phyloP scores from a whole-genome alignment of 2,113 vertebrate species.

The Centropus bengalensis region DNA sequence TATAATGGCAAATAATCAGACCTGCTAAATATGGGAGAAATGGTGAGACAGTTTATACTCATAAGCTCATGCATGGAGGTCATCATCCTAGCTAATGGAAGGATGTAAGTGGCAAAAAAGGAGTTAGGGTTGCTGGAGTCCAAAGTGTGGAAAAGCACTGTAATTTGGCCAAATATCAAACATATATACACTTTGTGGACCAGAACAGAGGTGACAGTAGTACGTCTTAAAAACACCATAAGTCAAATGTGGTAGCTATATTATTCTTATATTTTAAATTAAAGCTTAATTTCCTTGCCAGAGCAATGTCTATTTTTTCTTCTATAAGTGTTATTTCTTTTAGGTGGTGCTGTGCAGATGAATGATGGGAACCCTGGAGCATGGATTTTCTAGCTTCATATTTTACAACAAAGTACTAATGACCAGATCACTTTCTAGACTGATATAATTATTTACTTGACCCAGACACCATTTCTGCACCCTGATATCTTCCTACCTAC shows the following conservation, averaged over 20 bases:
- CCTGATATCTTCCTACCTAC: background rate
- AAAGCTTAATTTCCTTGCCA: background rate
- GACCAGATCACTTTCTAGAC: background rate
- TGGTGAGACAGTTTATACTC: rapidly evolving
- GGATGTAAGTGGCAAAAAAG: rapidly evolving
- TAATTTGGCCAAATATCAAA: background rate
- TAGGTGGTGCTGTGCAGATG: background rate
- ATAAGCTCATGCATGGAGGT: background rate
- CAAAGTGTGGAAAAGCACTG: background rate
- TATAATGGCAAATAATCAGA: background rate
- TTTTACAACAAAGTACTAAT: background rate
- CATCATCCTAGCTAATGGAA: background rate
- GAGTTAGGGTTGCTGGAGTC: background rate
- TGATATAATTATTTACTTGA: background rate
- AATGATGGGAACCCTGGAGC: background rate
- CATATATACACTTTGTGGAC: background rate
- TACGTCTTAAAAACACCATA: background rate
- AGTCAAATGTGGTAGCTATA: background rate
- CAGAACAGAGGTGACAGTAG: background rate
- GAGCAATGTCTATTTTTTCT: background rate
- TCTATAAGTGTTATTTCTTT: background rate
- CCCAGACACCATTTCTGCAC: background rate
- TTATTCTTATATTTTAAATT: background rate
- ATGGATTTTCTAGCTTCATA: background rate
- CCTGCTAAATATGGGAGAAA: background rate